Evolutionary conservation across 2,113 vertebrate species (phyloP), one percentile per base, ranked within the genome.

Genomic region (Vulpes ferrilata): DNA sequence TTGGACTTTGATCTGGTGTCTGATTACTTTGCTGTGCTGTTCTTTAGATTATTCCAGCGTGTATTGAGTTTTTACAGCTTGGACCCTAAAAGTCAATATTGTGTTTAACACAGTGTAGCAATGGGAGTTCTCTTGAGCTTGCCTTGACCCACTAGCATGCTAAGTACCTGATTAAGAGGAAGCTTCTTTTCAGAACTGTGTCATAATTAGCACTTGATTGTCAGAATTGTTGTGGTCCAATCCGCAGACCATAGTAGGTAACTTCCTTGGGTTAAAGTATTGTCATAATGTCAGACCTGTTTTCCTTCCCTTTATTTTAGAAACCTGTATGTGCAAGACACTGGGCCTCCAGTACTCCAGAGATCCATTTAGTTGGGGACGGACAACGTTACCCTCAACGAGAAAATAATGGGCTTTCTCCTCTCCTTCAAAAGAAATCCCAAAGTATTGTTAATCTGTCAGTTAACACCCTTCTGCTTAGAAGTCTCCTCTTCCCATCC

Each of bases 51-150:
- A 25, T 30, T 82, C 64, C 43, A 57, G 15, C 19, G 11, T 67
- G 60, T n/a, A 57, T 13, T 86, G 55, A 62, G 43, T 89, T 96
- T 96, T 95, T 96, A 59, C 19, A 85, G 65, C 69, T 59, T 69
- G 62, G 43, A 51, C 55, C 3, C 2, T 73, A 67, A 85, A 96
- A 65, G 43, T 92, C 90, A 64, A 57, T 96, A 73, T 85, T 88
- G 73, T 96, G 69, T 85, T 90, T 96, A 93, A 74, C 76, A 64
- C 16, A 88, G 32, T 3, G n/a, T 55, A 88, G 71, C 71, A 73
- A 27, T 2, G 19, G n/a, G 84, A 88, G 60, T 64, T 80, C 27
- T 74, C 71, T 62, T 43, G 79, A 86, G 62, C 27, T 84, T 16
- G 38, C 57, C 53, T 20, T 87, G 73, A 89, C 86, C 48, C 48